Base-by-base conservation (phyloP, 2,113 vertebrate species). In the Clarias magur region DNA sequence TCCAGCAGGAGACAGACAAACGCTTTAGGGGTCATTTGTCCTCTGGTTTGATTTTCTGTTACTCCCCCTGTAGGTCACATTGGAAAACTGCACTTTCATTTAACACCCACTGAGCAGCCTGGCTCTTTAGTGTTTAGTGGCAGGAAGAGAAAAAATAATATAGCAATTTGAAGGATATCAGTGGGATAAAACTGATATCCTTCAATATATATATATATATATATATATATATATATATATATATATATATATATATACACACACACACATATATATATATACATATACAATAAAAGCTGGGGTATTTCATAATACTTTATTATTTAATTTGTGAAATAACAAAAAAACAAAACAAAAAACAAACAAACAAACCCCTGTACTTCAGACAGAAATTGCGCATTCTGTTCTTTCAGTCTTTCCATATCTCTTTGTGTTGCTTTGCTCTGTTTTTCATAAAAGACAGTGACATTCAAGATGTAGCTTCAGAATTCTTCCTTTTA, bases 51-150 rank as follows among this genome's bases (percentile, higher is more conserved):
- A 70, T 85, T 90, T 72, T 59, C 78, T 92, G 92, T 88, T 86
- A 85, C 93, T 93, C 94, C 95, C 93, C 94, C 95, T 96, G 92
- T 92, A 95, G 95, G 94, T 87, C 87, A 90, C 85, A 79, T 79
- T 73, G 86, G 79, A 88, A 89, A 94, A 95, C 90, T 95, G 13
- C 94, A 94, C 84, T 79, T 16, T 84, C 4, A 53, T 12, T 30
- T 6, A 38, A 38, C 53, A 19, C 16, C 65, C 4, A n/a, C 21
- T 19, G 7, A 54, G 11, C 62, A 30, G 19, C 16, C 13, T 3
- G 2, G 1, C 1, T 42, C 30, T 63, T 82, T 21, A 42, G 6
- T 15, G 59, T 54, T 48, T 48, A 48, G 42, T 56, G 48, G 12
- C 12, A 8, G n/a, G 38, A 78, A 54, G 54, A 76, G 21, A 10